Base-by-base conservation (phyloP, 2,797 vertebrate species). In the Simalia tracyae region DNA sequence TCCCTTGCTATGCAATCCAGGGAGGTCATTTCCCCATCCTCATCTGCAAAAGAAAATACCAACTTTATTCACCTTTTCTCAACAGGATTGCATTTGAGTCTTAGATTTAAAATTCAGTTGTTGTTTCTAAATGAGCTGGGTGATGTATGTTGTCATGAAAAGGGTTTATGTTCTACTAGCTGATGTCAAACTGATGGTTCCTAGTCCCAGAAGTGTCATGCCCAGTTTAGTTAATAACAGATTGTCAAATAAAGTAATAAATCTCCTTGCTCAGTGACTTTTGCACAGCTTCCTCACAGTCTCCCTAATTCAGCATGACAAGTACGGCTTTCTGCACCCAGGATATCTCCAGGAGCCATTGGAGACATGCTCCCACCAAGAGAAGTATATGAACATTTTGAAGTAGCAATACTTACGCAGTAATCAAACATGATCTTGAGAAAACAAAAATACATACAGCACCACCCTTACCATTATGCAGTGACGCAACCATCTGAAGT, bases 161-260 rank as follows among this genome's bases (percentile, higher is more conserved):
- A 95, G 96, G 94, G 92, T 93, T 96, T 89, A 86, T 95, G 92
- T 94, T 96, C 85, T 96, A 92, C 95, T 97, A 96, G 96, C 94
- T 96, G 96, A 96, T 97, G 97, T 98, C 97, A 97, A 96, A 97
- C 94, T 97, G 96, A 96, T 96, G 93, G 96, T 95, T 97, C 93
- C 92, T 97, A 97, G 96, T 97, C 97, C 98, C 97, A 97, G 96
- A 97, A 96, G 97, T 97, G 97, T 98, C 97, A 97, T 97, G 97
- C 97, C 97, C 95, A 97, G 96, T 98, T 92, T 98, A 98, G 97
- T 94, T 95, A 97, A 97, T 97, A 97, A 97, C 97, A 97, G 97
- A 96, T 96, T 97, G 97, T 97, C 97, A 98, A 95, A 97, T 96
- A 96, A 97, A 98, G 97, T 97, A 97, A 98, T 98, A 98, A 98